Percentiles rank a stretch among this genome's conserved stretches.
These are phyloP conservation scores for Mixornis gularis DNA, from an alignment of 2,113 vertebrate genomes.

Conservation along the genomic window DNA sequence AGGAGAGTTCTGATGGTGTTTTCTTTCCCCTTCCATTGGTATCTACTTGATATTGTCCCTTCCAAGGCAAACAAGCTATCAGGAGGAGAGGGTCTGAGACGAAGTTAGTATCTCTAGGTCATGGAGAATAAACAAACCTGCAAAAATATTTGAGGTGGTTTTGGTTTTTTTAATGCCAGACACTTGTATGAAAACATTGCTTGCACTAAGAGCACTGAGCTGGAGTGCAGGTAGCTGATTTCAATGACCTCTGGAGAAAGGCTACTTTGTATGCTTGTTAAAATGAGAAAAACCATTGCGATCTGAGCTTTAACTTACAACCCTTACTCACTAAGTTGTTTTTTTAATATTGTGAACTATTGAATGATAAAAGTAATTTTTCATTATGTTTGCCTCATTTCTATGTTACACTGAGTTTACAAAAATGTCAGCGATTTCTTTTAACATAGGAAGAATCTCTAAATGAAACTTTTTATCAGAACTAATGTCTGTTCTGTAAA, in stretches of 20 bases:
- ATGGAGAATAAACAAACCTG: background rate
- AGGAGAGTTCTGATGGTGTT: background rate
- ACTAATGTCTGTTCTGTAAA: background rate
- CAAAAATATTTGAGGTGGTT: background rate
- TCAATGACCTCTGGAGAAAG: background rate
- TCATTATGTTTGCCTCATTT: background rate
- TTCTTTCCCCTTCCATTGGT: background rate
- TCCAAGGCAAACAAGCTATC: background rate
- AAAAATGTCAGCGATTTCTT: background rate
- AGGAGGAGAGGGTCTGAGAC: background rate
- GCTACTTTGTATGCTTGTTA: background rate
- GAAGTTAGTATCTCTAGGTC: background rate
- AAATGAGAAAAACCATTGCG: background rate
- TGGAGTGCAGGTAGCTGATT: background rate
- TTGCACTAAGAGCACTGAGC: background rate
- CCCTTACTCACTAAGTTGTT: background rate
- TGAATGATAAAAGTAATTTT: background rate
- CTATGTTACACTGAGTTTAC: background rate
- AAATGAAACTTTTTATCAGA: background rate
- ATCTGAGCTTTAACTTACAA: background rate
- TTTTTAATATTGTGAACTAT: background rate
- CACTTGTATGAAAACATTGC: background rate
- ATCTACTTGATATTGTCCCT: background rate
- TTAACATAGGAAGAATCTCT: background rate
- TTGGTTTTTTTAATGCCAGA: background rate